Percentiles rank a stretch among this genome's conserved stretches.
Conservation (phyloP, 2,888 invertebrate species). For the Hypselothyrea guttata region DNA sequence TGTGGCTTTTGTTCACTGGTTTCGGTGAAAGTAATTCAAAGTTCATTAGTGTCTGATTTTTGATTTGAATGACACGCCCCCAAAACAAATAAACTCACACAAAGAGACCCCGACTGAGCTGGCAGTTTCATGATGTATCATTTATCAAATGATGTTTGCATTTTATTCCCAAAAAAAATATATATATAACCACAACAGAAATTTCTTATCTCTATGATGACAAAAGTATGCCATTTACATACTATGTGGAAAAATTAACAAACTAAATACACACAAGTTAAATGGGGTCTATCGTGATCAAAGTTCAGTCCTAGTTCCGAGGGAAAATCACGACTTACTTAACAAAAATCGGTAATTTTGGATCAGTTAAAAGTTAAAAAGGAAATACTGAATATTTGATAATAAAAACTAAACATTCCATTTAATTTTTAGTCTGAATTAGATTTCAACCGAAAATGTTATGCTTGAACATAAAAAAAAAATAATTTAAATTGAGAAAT, state of each 20-base stretch:
- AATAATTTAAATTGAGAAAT: no score
- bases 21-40: constrained; percentile 62
- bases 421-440: no score
- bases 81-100: constrained; percentile 29
- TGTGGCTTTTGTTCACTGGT: constrained; percentile 19
- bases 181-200: not conserved
- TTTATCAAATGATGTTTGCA: constrained; percentile 43
- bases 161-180: constrained; percentile 1
- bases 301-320: constrained; percentile 2
- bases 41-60: constrained; percentile 58
- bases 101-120: constrained; percentile 8
- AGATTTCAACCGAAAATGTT: no score
- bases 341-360: no score
- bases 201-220: constrained; percentile 44
- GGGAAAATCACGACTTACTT: no score
- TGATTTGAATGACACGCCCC: constrained; percentile 41
- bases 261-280: not conserved
- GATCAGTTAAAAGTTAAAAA: no score
- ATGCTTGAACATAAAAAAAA: no score
- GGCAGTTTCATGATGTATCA: constrained; percentile 27
- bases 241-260: constrained; percentile 29
- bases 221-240: constrained; percentile 26
- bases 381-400: no score
- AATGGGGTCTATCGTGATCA: not conserved
- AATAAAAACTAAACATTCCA: no score